Evolutionary conservation across 2,797 vertebrate species (phyloP).

Genomic region (Urophycis tenuis): DNA sequence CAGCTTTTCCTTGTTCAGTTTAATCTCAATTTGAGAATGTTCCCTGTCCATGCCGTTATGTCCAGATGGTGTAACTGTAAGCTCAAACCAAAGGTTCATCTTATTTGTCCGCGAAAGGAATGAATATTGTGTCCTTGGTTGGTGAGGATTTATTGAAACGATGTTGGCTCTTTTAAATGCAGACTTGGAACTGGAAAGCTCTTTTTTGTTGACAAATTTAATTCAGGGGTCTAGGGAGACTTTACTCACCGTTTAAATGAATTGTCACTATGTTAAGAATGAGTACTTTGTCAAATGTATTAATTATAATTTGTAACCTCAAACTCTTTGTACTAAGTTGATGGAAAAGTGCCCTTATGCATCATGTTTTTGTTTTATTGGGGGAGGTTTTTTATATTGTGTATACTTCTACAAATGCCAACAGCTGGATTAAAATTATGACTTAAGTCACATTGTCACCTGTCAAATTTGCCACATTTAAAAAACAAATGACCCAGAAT

Average conservation of each 20-base stretch:
- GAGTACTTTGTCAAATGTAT: slow-evolving; percentile 37
- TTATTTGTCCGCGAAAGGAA: slow-evolving; percentile 42
- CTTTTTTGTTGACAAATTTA: slow-evolving; percentile 26
- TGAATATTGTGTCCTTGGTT: slow-evolving; percentile 38
- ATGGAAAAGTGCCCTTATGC: slow-evolving; percentile 62
- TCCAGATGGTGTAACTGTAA: slow-evolving; percentile 48
- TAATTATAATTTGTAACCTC: slow-evolving; percentile 31
- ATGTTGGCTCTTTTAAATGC: slow-evolving; percentile 41
- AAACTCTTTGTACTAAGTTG: slow-evolving; percentile 31
- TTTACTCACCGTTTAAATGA: slow-evolving; percentile 27
- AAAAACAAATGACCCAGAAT: background rate
- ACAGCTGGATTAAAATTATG: slow-evolving; percentile 69
- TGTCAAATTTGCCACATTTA: slow-evolving; percentile 15
- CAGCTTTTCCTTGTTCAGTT: slow-evolving; percentile 12
- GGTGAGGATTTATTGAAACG: slow-evolving; percentile 32
- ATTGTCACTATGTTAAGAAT: slow-evolving; percentile 25
- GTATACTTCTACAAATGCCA: slow-evolving; percentile 66
- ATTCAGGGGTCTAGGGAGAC: slow-evolving; percentile 15
- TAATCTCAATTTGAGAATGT: slow-evolving; percentile 22
- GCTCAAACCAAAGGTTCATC: slow-evolving; percentile 68
- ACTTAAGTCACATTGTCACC: slow-evolving; percentile 16
- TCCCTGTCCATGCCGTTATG: slow-evolving; percentile 35
- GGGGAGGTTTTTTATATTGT: slow-evolving; percentile 66
- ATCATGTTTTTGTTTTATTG: slow-evolving; percentile 51
- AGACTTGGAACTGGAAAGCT: slow-evolving; percentile 56